phyloP scores from a whole-genome alignment of 1,140 invertebrate genomes.

The Neocloeon triangulifer region DNA sequence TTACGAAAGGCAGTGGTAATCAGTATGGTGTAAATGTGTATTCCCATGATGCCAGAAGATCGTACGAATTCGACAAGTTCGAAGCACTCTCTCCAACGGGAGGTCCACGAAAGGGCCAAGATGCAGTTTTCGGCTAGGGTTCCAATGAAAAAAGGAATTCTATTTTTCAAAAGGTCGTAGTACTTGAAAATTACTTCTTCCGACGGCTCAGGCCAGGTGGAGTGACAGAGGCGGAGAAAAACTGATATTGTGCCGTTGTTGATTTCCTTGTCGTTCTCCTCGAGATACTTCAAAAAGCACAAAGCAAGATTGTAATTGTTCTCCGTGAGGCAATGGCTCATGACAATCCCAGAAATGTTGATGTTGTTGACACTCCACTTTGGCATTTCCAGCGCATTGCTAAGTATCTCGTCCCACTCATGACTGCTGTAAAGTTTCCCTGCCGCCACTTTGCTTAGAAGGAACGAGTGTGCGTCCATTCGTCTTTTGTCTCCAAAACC shows the following conservation, averaged over 20 bases:
- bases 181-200: constrained; percentile 25
- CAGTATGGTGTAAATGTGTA: constrained; percentile 19
- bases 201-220: constrained; percentile 19
- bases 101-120: constrained; percentile 30
- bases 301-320: constrained; percentile 23
- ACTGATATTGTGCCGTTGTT: constrained; percentile 15
- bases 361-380: constrained; percentile 19
- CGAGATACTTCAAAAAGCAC: constrained; percentile 29
- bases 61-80: constrained; percentile 32
- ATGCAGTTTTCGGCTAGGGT: constrained; percentile 26
- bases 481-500: no score
- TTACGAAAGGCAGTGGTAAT: constrained; percentile 27
- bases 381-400: no score
- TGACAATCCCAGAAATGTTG: constrained; percentile 29
- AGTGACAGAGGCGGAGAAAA: constrained; percentile 6
- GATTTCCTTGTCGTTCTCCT: constrained; percentile 18
- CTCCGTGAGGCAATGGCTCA: constrained; percentile 20
- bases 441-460: no score
- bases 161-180: constrained; percentile 24
- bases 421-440: no score
- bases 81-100: constrained; percentile 30
- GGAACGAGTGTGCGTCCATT: no score
- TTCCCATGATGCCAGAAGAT: constrained; percentile 15
- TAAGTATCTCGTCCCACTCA: no score
- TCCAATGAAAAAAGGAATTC: constrained; percentile 31